Percentiles rank a stretch among this genome's conserved stretches.
Evolutionary conservation across 2,888 invertebrate species (phyloP).

Genomic region (Eurois occulta): DNA sequence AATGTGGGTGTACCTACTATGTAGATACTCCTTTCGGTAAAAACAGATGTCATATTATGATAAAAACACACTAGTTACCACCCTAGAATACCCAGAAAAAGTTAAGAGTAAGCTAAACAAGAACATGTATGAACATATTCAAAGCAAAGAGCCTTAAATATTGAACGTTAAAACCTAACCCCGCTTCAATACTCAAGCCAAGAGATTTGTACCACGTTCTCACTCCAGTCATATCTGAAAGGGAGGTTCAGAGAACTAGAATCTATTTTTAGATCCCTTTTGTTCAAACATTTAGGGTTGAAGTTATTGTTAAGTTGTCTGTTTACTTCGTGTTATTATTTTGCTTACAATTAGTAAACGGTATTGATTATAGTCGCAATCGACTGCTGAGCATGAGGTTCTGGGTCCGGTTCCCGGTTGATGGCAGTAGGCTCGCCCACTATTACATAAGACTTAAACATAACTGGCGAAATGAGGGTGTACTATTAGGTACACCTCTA

Average conservation of each 20-base stretch:
- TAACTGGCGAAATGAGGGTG: no score
- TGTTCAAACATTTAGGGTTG: constrained; percentile 13
- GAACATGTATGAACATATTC: constrained; percentile 7
- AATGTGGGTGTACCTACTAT: neutral
- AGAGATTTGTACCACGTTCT: constrained; percentile 48
- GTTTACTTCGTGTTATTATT: neutral
- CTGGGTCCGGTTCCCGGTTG: neutral
- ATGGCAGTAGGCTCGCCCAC: no score
- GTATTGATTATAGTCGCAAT: neutral
- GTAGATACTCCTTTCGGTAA: neutral
- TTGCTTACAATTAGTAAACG: neutral
- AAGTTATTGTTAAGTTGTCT: constrained; percentile 13
- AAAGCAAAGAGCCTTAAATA: constrained; percentile 38
- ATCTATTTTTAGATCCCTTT: constrained; percentile 27
- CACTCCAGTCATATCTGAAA: constrained; percentile 44
- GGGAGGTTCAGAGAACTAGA: constrained; percentile 19
- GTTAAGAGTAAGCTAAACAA: neutral
- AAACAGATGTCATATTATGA: neutral
- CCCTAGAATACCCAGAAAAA: no score
- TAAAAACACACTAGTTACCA: neutral
- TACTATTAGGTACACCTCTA: no score
- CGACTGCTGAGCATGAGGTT: neutral
- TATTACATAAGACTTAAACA: no score
- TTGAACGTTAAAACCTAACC: constrained; percentile 31
- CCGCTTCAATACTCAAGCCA: constrained; percentile 25